Conservation (phyloP, 1,140 invertebrate species). For the Asobara japonica region DNA sequence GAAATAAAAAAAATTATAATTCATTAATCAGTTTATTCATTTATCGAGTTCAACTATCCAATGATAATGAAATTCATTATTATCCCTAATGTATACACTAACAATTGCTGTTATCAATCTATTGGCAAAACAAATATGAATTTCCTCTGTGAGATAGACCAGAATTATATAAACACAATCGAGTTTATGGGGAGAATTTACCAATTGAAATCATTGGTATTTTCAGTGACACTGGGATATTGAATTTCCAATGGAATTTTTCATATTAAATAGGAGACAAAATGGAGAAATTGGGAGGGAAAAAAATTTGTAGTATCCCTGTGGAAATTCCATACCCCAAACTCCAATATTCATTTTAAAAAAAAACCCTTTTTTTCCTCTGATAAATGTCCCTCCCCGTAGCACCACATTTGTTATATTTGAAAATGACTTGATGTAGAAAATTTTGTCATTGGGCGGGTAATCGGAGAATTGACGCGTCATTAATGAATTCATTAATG, state of each 20-base stretch:
- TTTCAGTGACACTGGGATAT: background rate
- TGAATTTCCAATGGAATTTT: conserved; percentile 1
- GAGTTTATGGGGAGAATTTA: background rate
- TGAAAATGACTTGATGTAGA: background rate
- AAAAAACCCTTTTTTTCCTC: background rate
- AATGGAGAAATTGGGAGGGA: background rate
- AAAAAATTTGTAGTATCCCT: background rate
- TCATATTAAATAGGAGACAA: background rate
- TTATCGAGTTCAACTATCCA: conserved; percentile 8
- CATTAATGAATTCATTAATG: conserved; percentile 20
- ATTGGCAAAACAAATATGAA: background rate
- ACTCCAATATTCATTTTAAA: background rate
- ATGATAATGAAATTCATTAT: background rate
- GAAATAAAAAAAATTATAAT: background rate
- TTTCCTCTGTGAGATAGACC: background rate
- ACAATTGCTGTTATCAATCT: conserved; percentile 5
- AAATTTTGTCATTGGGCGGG: background rate
- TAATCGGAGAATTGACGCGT: conserved; percentile 13
- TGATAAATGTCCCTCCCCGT: background rate
- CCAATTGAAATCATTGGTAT: background rate
- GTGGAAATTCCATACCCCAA: background rate
- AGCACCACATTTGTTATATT: background rate
- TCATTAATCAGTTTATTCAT: conserved; percentile 10
- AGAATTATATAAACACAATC: background rate
- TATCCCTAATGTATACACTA: background rate